These are phyloP conservation scores for Vulpes lagopus DNA, from an alignment of 2,113 vertebrate genomes.

Conservation along the genomic window DNA sequence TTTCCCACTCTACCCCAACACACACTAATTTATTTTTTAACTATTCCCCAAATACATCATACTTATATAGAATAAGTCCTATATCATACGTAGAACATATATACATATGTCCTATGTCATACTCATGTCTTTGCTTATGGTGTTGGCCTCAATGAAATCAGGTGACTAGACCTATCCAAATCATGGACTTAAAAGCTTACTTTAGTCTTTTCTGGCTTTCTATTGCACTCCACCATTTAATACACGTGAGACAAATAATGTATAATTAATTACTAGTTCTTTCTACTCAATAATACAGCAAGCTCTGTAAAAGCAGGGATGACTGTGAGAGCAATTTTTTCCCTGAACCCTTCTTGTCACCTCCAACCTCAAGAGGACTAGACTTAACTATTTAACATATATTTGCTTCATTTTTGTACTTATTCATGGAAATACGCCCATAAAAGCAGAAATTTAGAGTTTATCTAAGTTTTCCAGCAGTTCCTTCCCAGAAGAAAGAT, in stretches of 20 bases:
- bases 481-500: slow-evolving; percentile 31
- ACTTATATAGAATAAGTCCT: not conserved
- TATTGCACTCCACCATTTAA: not conserved
- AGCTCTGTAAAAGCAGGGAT: not conserved
- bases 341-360: not conserved
- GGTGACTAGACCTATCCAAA: not conserved
- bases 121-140: not conserved
- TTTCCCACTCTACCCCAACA: not conserved
- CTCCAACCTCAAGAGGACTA: not conserved
- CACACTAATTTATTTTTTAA: slow-evolving; percentile 4
- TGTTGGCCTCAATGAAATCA: not conserved
- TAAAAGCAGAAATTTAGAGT: slow-evolving; percentile 35
- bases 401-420: slow-evolving; percentile 50
- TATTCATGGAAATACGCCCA: not conserved
- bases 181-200: not conserved
- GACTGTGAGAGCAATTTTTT: not conserved
- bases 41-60: not conserved
- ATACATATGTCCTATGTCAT: not conserved
- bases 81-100: not conserved
- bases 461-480: not conserved
- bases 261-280: not conserved
- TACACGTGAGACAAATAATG: not conserved
- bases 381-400: not conserved
- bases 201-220: not conserved
- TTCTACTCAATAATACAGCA: not conserved